These are phyloP conservation scores for Paralinhomoeus sp. DNA, from an alignment of 2,888 invertebrate species.

Conservation along the genomic window DNA sequence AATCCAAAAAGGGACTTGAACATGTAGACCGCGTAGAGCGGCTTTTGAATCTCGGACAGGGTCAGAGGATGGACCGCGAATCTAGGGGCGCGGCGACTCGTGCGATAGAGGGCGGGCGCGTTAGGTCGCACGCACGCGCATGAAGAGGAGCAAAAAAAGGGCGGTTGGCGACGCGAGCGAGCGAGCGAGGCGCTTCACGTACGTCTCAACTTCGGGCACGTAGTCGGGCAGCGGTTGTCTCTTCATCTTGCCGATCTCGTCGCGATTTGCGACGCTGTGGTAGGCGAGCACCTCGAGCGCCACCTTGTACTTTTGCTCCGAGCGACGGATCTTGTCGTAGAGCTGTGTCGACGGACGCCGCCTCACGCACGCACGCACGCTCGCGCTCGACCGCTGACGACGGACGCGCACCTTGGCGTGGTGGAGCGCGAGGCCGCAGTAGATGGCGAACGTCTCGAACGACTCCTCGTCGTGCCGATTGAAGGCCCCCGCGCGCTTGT, in stretches of 20 bases:
- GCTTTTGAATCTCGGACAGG: slow-evolving; percentile 47
- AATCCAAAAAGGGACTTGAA: slow-evolving; percentile 48
- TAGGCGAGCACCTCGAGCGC: slow-evolving; percentile 60
- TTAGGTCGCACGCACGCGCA: no score
- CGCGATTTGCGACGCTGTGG: slow-evolving; percentile 48
- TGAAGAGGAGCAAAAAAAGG: no score
- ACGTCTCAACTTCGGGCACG: slow-evolving; percentile 17
- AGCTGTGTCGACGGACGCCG: slow-evolving; percentile 33
- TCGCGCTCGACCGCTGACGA: slow-evolving; percentile 64
- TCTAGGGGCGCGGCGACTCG: slow-evolving; percentile 28
- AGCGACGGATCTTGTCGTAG: slow-evolving; percentile 54
- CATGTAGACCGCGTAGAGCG: slow-evolving; percentile 48
- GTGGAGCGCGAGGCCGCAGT: slow-evolving; percentile 60
- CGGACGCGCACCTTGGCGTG: slow-evolving; percentile 45
- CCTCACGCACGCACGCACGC: slow-evolving; percentile 57
- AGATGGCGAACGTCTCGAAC: slow-evolving; percentile 58
- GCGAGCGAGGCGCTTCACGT: neutral
- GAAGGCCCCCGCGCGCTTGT: slow-evolving; percentile 34
- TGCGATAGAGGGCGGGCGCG: no score
- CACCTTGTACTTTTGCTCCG: slow-evolving; percentile 54
- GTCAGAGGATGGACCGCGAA: slow-evolving; percentile 49
- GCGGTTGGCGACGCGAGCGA: neutral
- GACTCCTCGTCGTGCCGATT: slow-evolving; percentile 48
- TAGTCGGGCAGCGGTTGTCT: slow-evolving; percentile 12
- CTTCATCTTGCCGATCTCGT: slow-evolving; percentile 37